These are phyloP conservation scores for Drosophila ustulata DNA, from an alignment of 2,888 invertebrate genomes.

Conservation along the genomic window DNA sequence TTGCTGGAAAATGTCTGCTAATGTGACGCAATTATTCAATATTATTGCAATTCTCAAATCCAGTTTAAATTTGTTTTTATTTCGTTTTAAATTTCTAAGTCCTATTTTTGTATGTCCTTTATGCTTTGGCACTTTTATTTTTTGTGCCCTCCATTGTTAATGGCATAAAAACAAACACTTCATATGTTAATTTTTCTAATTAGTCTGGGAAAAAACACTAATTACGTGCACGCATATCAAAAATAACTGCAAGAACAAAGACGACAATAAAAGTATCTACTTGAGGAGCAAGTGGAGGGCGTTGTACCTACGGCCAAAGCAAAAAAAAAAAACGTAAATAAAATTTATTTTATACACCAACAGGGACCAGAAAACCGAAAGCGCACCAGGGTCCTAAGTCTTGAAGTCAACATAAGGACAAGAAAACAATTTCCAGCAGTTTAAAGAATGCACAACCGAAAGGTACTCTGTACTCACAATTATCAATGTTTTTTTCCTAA, in stretches of 20 bases:
- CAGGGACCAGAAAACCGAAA: constrained; percentile 17
- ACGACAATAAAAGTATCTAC: constrained; percentile 72
- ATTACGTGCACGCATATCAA: constrained; percentile 73
- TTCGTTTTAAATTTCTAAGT: no score
- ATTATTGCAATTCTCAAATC: no score
- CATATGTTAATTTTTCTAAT: constrained; percentile 81
- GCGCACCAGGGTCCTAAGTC: constrained; percentile 34
- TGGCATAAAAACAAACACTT: constrained; percentile 71
- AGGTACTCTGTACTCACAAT: not conserved
- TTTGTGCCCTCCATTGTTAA: constrained; percentile 17
- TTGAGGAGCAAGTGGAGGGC: constrained; percentile 65
- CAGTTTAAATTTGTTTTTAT: no score
- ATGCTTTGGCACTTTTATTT: constrained; percentile 12
- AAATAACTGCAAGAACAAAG: constrained; percentile 30
- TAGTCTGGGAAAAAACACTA: constrained; percentile 77
- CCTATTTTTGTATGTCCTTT: not conserved
- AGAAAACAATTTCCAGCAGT: constrained; percentile 15
- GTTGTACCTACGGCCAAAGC: constrained; percentile 20
- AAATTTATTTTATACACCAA: constrained; percentile 72
- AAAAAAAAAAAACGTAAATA: constrained; percentile 58
- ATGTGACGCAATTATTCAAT: no score
- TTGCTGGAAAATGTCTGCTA: no score
- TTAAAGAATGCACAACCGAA: constrained; percentile 3
- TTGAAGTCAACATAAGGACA: constrained; percentile 61
- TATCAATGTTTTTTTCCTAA: no score